phyloP scores from a whole-genome alignment of 2,113 vertebrate species.

The Prietella phreatophila region DNA sequence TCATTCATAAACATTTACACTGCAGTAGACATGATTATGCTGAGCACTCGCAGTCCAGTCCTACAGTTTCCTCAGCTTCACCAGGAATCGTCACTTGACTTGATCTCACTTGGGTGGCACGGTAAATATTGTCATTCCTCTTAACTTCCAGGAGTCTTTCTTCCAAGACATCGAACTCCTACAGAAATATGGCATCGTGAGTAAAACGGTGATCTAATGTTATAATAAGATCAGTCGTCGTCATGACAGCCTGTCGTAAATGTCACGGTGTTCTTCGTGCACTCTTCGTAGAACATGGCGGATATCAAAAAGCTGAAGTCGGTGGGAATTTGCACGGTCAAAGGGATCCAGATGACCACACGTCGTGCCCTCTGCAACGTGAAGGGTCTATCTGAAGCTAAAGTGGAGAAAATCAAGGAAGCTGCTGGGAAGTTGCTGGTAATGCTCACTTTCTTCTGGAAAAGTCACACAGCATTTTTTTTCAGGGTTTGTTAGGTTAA shows the following conservation, averaged over 20 bases:
- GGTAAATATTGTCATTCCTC: neutral
- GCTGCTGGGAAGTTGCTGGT: constrained; percentile 96
- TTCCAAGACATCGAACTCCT: constrained; percentile 97
- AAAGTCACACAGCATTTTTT: neutral
- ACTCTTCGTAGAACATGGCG: constrained; percentile 81
- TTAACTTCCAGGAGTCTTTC: constrained; percentile 82
- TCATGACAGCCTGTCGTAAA: neutral
- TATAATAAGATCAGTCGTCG: neutral
- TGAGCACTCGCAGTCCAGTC: neutral
- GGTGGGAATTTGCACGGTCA: constrained; percentile 94
- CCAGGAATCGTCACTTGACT: neutral
- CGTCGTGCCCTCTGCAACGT: constrained; percentile 88
- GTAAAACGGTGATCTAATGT: constrained; percentile 57
- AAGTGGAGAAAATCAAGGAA: constrained; percentile 99
- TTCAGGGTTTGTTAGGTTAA: neutral
- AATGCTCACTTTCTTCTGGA: constrained; percentile 8
- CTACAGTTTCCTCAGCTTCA: no score
- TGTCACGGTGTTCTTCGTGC: neutral
- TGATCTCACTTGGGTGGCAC: neutral
- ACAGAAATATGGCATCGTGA: constrained; percentile 97
- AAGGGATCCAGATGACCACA: constrained; percentile 98
- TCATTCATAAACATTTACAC: neutral
- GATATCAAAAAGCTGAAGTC: constrained; percentile 97
- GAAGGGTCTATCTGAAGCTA: constrained; percentile 95
- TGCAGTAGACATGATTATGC: neutral